Conservation (phyloP, 2,113 vertebrate genomes). For the Macrotis lagotis region DNA sequence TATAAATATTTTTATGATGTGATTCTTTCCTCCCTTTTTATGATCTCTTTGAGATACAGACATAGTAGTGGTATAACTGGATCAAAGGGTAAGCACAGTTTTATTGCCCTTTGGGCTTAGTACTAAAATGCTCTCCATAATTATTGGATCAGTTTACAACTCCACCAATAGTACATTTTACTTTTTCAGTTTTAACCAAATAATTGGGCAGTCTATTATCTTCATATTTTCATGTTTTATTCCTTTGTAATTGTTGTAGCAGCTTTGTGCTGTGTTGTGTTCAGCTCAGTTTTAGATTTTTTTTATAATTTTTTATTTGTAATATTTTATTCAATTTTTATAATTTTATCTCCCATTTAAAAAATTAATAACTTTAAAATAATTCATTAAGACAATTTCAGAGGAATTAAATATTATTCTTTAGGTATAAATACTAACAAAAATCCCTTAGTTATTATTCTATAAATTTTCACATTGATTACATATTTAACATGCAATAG, state of each 20-base stretch:
- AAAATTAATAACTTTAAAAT: background rate
- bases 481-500: background rate
- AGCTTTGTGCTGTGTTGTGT: slow-evolving; percentile 10
- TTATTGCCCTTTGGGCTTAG: too few relatives aligned
- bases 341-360: background rate
- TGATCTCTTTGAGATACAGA: too few relatives aligned
- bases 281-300: slow-evolving; percentile 9
- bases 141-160: too few relatives aligned
- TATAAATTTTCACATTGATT: background rate
- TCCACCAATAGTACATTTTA: too few relatives aligned
- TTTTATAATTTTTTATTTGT: too few relatives aligned
- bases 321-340: too few relatives aligned
- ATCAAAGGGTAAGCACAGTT: too few relatives aligned
- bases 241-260: slow-evolving; percentile 42
- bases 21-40: too few relatives aligned
- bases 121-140: too few relatives aligned
- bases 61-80: too few relatives aligned
- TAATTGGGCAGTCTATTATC: background rate
- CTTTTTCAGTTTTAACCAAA: slow-evolving; percentile 40
- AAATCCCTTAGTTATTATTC: background rate
- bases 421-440: background rate
- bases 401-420: background rate
- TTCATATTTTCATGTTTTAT: slow-evolving; percentile 38
- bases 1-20: too few relatives aligned
- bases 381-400: background rate